Evolutionary conservation across 2,888 invertebrate genomes (phyloP).

Genomic region (Panorpa germanica): DNA sequence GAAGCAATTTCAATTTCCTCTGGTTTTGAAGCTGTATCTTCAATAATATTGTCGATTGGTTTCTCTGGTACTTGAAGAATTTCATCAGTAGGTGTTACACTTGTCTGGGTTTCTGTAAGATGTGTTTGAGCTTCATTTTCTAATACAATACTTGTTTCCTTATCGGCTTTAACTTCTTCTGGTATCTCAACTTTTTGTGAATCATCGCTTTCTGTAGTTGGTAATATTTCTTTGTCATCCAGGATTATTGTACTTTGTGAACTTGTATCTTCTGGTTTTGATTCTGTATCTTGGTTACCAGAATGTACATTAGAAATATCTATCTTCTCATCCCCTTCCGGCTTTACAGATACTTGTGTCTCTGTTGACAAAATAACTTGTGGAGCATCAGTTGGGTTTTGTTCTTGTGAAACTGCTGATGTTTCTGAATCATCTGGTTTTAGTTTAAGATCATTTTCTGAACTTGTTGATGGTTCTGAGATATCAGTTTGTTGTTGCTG

Average conservation of each 20-base stretch:
- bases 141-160: constrained; percentile 6
- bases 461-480: constrained; percentile 6
- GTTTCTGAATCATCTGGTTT: constrained; percentile 7
- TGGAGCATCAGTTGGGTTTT: constrained; percentile 7
- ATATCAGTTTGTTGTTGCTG: constrained; percentile 7
- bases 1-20: constrained; percentile 9
- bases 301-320: background rate
- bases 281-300: background rate
- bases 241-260: constrained; percentile 1
- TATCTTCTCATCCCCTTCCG: constrained; percentile 7
- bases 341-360: constrained; percentile 6
- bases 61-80: constrained; percentile 4
- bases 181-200: constrained; percentile 4
- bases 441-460: constrained; percentile 7
- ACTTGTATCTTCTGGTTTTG: background rate
- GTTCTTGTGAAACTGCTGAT: constrained; percentile 9
- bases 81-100: no score
- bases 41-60: no score
- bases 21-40: constrained; percentile 7
- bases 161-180: constrained; percentile 9
- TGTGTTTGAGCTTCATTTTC: constrained; percentile 3
- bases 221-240: constrained; percentile 2
- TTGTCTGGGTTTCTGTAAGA: no score
- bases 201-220: constrained; percentile 4
- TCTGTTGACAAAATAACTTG: no score